phyloP scores from a whole-genome alignment of 1,140 invertebrate species.

The Hyles vespertilio region DNA sequence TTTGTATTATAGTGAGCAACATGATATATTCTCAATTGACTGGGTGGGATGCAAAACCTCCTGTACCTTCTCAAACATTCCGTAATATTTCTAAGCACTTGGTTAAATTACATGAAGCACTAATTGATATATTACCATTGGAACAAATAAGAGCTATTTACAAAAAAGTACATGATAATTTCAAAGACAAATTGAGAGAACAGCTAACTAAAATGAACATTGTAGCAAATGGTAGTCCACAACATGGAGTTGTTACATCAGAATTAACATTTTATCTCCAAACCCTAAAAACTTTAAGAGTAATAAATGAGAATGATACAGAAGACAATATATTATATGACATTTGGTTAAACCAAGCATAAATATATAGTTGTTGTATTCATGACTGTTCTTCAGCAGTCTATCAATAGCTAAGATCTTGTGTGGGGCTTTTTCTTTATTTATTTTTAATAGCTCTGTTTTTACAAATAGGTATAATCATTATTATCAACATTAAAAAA shows the following conservation, averaged over 20 bases:
- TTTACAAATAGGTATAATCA: too few species aligned
- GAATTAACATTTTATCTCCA: conserved; percentile 97
- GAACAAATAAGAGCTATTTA: conserved; percentile 86
- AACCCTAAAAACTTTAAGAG: conserved; percentile 90
- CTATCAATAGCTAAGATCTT: not conserved
- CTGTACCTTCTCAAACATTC: conserved; percentile 95
- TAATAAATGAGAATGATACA: conserved; percentile 84
- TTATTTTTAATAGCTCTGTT: too few species aligned
- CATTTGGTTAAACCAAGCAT: conserved; percentile 83
- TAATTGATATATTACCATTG: conserved; percentile 86
- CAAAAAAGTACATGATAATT: conserved; percentile 88
- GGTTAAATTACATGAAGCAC: conserved; percentile 94
- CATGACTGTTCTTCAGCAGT: not conserved
- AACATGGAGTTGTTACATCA: conserved; percentile 96
- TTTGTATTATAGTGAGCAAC: conserved; percentile 91
- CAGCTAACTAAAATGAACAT: conserved; percentile 92
- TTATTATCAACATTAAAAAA: too few species aligned
- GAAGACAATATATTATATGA: conserved; percentile 86
- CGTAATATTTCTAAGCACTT: conserved; percentile 94
- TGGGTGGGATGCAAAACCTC: conserved; percentile 95
- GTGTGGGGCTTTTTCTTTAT: too few species aligned
- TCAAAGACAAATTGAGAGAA: conserved; percentile 90
- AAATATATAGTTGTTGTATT: conserved; percentile 1
- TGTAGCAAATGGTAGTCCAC: conserved; percentile 95
- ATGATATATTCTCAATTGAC: conserved; percentile 85